Evolutionary conservation across 2,888 invertebrate species (phyloP).

Genomic region (Taenaris catops): DNA sequence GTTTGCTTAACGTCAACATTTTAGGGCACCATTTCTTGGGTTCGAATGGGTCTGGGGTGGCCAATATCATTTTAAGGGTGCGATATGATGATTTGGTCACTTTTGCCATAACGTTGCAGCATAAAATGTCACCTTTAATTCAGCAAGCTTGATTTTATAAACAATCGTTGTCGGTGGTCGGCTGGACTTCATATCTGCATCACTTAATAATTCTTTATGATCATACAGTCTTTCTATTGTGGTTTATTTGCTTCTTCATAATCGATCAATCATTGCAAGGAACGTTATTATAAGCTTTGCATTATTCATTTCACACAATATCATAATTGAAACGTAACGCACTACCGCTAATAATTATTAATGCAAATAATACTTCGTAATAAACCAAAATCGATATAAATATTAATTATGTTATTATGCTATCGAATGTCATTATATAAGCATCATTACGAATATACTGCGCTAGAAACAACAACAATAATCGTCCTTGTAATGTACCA

Average conservation of each 20-base stretch:
- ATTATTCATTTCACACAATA: constrained; percentile 27
- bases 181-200: constrained; percentile 6
- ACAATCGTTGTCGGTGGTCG: neutral
- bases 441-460: no score
- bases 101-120: constrained; percentile 5
- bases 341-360: neutral
- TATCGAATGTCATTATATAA: no score
- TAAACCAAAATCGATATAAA: no score
- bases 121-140: neutral
- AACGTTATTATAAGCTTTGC: constrained; percentile 57
- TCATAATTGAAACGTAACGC: constrained; percentile 27
- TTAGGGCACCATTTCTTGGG: constrained; percentile 45
- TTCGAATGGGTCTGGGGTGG: constrained; percentile 22
- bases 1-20: constrained; percentile 41
- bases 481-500: constrained; percentile 65
- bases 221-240: constrained; percentile 28
- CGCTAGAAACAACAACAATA: constrained; percentile 27
- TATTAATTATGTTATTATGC: no score
- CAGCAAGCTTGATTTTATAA: neutral
- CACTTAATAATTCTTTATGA: constrained; percentile 6
- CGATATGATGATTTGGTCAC: constrained; percentile 30
- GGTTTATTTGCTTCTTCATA: constrained; percentile 53
- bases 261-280: constrained; percentile 65
- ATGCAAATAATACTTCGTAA: no score
- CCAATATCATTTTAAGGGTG: constrained; percentile 29